Evolutionary conservation across 2,888 invertebrate species (phyloP), one percentile per base, ranked within the genome.

Genomic region (Merodon equestris): DNA sequence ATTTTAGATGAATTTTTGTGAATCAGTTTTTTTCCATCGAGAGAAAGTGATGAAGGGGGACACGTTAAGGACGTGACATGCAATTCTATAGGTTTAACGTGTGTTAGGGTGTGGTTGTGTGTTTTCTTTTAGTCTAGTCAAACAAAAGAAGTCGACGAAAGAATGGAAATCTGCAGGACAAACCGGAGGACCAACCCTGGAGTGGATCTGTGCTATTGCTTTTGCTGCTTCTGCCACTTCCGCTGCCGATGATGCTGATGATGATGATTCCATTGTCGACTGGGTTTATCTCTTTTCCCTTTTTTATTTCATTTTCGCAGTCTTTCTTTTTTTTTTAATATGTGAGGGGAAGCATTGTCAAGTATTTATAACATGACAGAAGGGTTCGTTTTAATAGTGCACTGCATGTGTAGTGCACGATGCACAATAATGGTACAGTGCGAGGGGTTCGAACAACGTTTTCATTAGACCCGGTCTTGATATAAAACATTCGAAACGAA

Each of bases 221-320:
- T n/a, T n/a, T n/a, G n/a, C n/a, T n/a, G n/a, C n/a, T n/a, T n/a
- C 51, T 51, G 19, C 47, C 45, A 45, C 50, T 51, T 38, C 5
- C 56, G 54, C 14, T 64, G 44, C 42, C 68, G 74, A 60, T 70
- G 79, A 64, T 51, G 57, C 57, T 38, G 45, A 71, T 64, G 63
- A 79, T 79, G 63, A 73, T 68, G 79, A 64, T 58, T 64, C 48
- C 38, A 73, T 73, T 67, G 73, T 68, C 15, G 38, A 7, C 36
- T 9, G 50, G 36, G 34, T 13, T 70, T 47, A 27, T 2, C 2
- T 27, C 7, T 27, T 27, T 27, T 7, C 7, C 7, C 27, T 27
- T 27, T 27, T 4, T 27, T 27, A 7, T 27, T 27, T 27, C 7
- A 4, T 27, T 27, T 38, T 40, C n/a, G n/a, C n/a, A n/a, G n/a